Percentiles rank a stretch among this genome's conserved stretches.
These are phyloP conservation scores for Gymnogyps californianus DNA, from an alignment of 2,113 vertebrate genomes.

Conservation along the genomic window DNA sequence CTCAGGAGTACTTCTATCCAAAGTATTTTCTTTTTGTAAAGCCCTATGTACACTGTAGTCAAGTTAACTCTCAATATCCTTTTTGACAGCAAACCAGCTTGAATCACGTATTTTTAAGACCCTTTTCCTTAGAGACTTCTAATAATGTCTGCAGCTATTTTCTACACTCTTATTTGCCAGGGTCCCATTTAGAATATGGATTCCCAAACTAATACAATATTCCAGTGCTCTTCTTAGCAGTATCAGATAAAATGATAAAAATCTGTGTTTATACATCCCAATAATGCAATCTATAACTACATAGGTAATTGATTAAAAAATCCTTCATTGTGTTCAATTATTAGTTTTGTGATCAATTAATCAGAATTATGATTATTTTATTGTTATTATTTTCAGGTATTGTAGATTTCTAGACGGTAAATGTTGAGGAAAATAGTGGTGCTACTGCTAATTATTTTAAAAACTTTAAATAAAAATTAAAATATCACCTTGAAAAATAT, in stretches of 20 bases:
- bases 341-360: neutral
- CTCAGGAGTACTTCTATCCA: neutral
- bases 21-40: neutral
- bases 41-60: neutral
- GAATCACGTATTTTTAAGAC: neutral
- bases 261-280: neutral
- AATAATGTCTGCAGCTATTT: neutral
- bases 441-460: accelerated
- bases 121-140: neutral
- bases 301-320: neutral
- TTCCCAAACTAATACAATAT: neutral
- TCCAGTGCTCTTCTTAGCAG: neutral
- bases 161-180: neutral
- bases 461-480: neutral
- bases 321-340: neutral
- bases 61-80: neutral
- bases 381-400: neutral
- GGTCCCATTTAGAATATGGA: neutral
- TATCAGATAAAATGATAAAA: neutral
- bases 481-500: neutral
- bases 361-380: neutral
- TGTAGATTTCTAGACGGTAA: neutral
- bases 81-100: neutral
- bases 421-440: accelerated
- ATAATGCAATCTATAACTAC: neutral